A percentile compares a stretch with the other conserved stretches of the same genome.
Evolutionary conservation across 2,888 invertebrate species (phyloP).

Genomic region (Oscheius onirici): DNA sequence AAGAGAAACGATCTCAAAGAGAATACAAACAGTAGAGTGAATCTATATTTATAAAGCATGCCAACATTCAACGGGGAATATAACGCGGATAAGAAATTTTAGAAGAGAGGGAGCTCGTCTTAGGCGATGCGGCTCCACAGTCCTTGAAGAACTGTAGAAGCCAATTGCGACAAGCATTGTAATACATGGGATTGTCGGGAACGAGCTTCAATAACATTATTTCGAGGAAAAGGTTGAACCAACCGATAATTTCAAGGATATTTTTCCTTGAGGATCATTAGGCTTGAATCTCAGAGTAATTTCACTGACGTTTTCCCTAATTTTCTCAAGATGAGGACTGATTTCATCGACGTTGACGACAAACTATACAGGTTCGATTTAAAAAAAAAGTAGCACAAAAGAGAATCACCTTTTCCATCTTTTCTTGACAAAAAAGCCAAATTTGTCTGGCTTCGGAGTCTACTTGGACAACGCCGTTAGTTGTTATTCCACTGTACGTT

Average conservation of each 20-base stretch:
- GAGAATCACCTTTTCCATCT: background rate
- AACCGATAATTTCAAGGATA: slow-evolving; percentile 6
- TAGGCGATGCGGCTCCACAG: background rate
- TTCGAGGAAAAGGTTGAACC: background rate
- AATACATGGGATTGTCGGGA: background rate
- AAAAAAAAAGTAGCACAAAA: background rate
- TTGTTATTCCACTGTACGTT: slow-evolving; percentile 14
- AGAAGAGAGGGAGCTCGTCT: too few species aligned
- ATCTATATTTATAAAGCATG: too few species aligned
- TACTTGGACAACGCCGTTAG: background rate
- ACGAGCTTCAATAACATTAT: background rate
- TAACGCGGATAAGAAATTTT: too few species aligned
- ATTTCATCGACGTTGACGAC: background rate
- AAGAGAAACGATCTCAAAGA: too few species aligned
- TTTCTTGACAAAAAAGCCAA: slow-evolving; percentile 4
- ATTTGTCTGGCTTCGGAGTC: background rate
- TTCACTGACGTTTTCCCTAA: background rate
- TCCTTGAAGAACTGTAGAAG: slow-evolving; percentile 16
- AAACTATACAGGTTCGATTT: slow-evolving; percentile 10
- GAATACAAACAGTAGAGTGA: too few species aligned
- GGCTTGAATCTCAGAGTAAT: slow-evolving; percentile 7
- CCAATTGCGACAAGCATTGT: slow-evolving; percentile 1
- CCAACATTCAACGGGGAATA: too few species aligned
- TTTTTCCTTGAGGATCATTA: background rate
- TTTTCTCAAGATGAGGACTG: background rate